These are phyloP conservation scores for Podarcis raffonei DNA, from an alignment of 2,113 vertebrate genomes.

Conservation along the genomic window DNA sequence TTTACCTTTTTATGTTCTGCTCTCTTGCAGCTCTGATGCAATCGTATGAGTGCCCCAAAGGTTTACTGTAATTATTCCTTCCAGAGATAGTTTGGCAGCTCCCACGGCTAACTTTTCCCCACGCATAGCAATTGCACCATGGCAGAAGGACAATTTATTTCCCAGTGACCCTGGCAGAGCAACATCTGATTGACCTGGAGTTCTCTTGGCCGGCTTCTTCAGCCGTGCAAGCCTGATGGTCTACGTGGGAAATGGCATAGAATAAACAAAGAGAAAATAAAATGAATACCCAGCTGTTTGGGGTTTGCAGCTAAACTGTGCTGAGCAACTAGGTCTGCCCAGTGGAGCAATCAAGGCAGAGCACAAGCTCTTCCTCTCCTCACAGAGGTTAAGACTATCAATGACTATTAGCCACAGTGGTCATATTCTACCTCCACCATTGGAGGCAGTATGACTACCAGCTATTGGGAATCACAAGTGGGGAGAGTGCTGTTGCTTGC, in stretches of 20 bases:
- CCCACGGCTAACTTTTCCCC: rapidly evolving
- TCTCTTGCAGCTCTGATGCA: neutral
- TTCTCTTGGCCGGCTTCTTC: neutral
- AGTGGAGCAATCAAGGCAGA: neutral
- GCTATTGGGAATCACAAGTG: no score
- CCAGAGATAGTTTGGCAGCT: neutral
- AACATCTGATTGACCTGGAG: neutral
- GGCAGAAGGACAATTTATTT: neutral
- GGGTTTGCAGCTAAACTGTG: neutral
- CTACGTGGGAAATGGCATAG: neutral
- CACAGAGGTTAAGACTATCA: no score
- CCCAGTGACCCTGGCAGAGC: neutral
- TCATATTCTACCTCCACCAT: no score
- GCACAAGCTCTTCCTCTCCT: neutral
- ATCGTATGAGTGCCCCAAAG: neutral
- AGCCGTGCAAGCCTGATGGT: neutral
- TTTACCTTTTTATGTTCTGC: no score
- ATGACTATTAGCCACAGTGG: no score
- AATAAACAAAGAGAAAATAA: neutral
- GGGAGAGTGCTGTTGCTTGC: no score
- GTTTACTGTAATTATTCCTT: neutral
- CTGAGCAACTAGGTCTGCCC: neutral
- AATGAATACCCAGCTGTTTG: neutral
- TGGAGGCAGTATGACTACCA: no score
- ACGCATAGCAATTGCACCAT: no score